phyloP scores from a whole-genome alignment of 2,888 invertebrate species.

The Ellobium chinense region DNA sequence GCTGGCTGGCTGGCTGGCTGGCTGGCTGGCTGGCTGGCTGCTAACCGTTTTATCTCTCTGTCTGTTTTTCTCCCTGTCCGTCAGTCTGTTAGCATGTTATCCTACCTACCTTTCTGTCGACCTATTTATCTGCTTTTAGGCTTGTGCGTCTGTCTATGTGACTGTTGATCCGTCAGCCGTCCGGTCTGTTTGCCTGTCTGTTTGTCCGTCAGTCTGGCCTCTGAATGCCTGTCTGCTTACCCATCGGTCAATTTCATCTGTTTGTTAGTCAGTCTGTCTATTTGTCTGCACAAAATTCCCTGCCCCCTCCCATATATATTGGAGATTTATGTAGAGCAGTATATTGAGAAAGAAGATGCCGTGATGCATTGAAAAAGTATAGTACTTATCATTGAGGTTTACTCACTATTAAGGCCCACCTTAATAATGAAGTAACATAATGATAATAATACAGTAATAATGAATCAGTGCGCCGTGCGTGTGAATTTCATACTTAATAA shows the following conservation, averaged over 20 bases:
- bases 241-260: background rate
- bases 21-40: background rate
- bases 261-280: background rate
- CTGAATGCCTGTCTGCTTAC: background rate
- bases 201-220: slow-evolving; percentile 19
- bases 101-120: background rate
- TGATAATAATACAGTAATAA: too few species aligned
- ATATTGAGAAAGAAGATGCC: too few species aligned
- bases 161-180: slow-evolving; percentile 23
- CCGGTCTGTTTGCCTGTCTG: slow-evolving; percentile 27
- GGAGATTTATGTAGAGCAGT: too few species aligned
- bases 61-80: background rate
- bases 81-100: background rate
- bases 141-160: slow-evolving; percentile 1
- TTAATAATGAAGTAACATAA: too few species aligned
- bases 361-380: too few species aligned
- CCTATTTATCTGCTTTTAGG: background rate
- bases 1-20: background rate
- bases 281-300: background rate
- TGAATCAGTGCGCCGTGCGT: too few species aligned
- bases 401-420: too few species aligned
- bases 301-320: too few species aligned
- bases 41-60: background rate
- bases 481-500: too few species aligned
- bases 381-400: too few species aligned